A percentile compares a stretch with the other conserved stretches of the same genome.
Evolutionary conservation across 2,888 invertebrate species (phyloP).

Genomic region (Eulithis testata): DNA sequence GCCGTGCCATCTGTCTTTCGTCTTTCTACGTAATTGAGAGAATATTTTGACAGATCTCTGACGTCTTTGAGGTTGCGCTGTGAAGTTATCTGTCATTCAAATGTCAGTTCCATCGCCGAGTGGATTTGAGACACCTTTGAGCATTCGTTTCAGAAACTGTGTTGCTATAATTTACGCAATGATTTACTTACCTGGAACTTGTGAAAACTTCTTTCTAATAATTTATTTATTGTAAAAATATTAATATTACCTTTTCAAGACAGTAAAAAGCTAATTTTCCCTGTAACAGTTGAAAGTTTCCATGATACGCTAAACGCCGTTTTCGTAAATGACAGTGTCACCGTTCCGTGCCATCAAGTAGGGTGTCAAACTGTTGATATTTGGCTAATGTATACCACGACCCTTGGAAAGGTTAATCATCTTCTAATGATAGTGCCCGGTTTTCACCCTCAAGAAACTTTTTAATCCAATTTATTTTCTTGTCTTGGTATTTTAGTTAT

Average conservation of each 20-base stretch:
- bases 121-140: constrained; percentile 14
- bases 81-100: constrained; percentile 19
- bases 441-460: constrained; percentile 35
- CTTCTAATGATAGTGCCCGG: constrained; percentile 71
- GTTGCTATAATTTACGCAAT: not conserved
- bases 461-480: constrained; percentile 32
- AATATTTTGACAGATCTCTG: constrained; percentile 27
- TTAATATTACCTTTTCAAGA: too few relatives aligned
- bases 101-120: constrained; percentile 11
- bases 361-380: constrained; percentile 49
- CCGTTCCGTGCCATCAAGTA: constrained; percentile 37
- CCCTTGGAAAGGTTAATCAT: constrained; percentile 80
- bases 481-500: constrained; percentile 8
- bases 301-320: constrained; percentile 13
- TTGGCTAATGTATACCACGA: constrained; percentile 64
- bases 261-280: too few relatives aligned
- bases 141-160: constrained; percentile 12
- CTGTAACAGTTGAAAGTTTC: not conserved
- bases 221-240: too few relatives aligned
- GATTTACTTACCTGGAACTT: too few relatives aligned
- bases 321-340: constrained; percentile 57
- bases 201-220: too few relatives aligned
- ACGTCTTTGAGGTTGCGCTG: constrained; percentile 23
- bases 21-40: constrained; percentile 30
- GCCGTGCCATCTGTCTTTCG: constrained; percentile 35